Evolutionary conservation across 2,797 vertebrate genomes (phyloP).

Genomic region (Epinephelus malabaricus): DNA sequence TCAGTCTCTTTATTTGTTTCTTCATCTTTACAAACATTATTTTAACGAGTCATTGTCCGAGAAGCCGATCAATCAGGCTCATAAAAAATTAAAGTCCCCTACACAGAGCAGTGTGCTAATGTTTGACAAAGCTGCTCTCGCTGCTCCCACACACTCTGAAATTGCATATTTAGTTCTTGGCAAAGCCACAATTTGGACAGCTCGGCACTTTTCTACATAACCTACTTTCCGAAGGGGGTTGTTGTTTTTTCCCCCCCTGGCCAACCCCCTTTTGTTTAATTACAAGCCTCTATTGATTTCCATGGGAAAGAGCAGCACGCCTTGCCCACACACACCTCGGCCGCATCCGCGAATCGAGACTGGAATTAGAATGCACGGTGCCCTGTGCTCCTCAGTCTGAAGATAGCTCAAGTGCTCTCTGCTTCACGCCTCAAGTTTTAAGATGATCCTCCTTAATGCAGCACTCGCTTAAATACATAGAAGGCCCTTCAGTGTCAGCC

Average conservation of each 20-base stretch:
- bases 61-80: constrained; percentile 78
- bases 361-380: constrained; percentile 84
- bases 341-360: constrained; percentile 81
- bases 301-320: constrained; percentile 88
- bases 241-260: constrained; percentile 67
- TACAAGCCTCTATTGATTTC: constrained; percentile 90
- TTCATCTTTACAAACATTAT: constrained; percentile 70
- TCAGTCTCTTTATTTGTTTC: constrained; percentile 44
- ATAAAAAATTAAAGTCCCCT: constrained; percentile 76
- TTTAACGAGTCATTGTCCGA: constrained; percentile 70
- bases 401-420: constrained; percentile 76
- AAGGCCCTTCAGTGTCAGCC: constrained; percentile 55
- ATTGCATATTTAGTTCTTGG: constrained; percentile 81
- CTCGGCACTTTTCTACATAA: constrained; percentile 87
- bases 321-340: constrained; percentile 84
- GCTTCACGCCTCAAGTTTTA: constrained; percentile 78
- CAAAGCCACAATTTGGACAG: constrained; percentile 85
- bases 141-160: constrained; percentile 67
- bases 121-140: constrained; percentile 61
- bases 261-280: constrained; percentile 90
- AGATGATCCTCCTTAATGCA: constrained; percentile 81
- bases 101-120: constrained; percentile 68
- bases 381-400: constrained; percentile 73
- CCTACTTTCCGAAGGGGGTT: constrained; percentile 86
- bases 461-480: constrained; percentile 72